Percentiles rank a stretch among this genome's conserved stretches.
Conservation (phyloP, 2,888 invertebrate genomes). For the Steinernema scapterisci region DNA sequence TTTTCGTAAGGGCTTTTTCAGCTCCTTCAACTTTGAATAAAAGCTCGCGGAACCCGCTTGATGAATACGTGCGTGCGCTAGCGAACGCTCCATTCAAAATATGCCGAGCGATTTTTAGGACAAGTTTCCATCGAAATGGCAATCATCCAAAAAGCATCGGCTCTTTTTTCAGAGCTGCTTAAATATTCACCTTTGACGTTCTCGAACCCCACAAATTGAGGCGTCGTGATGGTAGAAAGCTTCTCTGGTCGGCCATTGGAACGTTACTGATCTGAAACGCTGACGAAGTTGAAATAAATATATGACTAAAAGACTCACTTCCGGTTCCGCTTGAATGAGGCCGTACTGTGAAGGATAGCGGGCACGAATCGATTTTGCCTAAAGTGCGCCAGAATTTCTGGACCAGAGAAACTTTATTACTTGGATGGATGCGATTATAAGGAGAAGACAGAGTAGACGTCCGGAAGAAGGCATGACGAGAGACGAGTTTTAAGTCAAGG, state of each 20-base stretch:
- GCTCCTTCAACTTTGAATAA: too few relatives aligned
- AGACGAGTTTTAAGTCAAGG: too few relatives aligned
- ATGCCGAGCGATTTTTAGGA: too few relatives aligned
- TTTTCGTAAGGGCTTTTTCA: too few relatives aligned
- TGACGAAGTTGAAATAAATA: too few relatives aligned
- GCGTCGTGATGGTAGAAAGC: slow-evolving; percentile 3
- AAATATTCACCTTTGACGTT: slow-evolving; percentile 23
- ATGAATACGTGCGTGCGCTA: too few relatives aligned
- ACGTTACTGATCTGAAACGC: background rate
- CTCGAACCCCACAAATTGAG: slow-evolving; percentile 16
- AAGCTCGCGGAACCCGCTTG: too few relatives aligned
- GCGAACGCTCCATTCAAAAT: too few relatives aligned
- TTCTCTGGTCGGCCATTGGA: background rate
- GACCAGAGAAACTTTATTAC: too few relatives aligned
- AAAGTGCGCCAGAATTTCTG: background rate
- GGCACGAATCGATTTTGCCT: background rate
- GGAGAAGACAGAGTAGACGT: background rate
- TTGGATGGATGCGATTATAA: background rate
- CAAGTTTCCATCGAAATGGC: too few relatives aligned
- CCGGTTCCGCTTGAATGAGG: too few relatives aligned
- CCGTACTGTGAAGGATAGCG: slow-evolving; percentile 12
- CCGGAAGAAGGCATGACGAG: background rate
- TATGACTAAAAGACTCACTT: background rate
- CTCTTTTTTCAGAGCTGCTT: too few relatives aligned
- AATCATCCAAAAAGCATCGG: background rate